Evolutionary conservation across 37 sponge, comb jelly and placozoan genomes (phyloP).

Genomic region (Amphimedon queenslandica): DNA sequence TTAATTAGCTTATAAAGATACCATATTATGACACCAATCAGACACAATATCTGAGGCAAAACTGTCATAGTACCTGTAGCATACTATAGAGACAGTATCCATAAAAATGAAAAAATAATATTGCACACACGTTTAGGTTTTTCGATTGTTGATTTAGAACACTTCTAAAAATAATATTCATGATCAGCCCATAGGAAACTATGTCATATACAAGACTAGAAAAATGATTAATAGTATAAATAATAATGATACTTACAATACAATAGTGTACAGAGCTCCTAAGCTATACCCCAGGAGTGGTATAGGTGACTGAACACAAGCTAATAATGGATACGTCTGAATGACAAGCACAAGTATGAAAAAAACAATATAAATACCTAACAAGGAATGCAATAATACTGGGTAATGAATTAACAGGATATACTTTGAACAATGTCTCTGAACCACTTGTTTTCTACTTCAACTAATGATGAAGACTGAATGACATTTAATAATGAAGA

Average conservation of each 20-base stretch:
- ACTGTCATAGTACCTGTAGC: background rate
- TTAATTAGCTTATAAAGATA: background rate
- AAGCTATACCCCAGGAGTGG: slow-evolving; percentile 6
- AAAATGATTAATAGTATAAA: too few relatives aligned
- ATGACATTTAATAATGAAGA: background rate
- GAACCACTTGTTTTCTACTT: background rate
- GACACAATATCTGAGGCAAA: background rate
- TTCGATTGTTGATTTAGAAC: too few relatives aligned
- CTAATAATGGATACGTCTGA: slow-evolving; percentile 19
- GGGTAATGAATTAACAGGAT: background rate
- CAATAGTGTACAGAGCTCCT: slow-evolving; percentile 6
- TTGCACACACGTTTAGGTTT: too few relatives aligned
- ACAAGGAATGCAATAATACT: background rate
- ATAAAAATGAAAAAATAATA: too few relatives aligned
- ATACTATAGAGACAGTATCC: slow-evolving; percentile 8
- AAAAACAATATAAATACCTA: background rate
- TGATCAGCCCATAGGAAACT: background rate
- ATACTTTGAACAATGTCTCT: background rate
- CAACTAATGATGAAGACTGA: background rate
- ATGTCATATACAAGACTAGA: background rate
- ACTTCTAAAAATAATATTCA: background rate
- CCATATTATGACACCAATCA: background rate
- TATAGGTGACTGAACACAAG: slow-evolving; percentile 23
- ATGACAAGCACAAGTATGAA: background rate
- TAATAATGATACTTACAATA: slow-evolving; percentile 24